Conservation (phyloP, 2,888 invertebrate genomes). For the Arctia plantaginis region DNA sequence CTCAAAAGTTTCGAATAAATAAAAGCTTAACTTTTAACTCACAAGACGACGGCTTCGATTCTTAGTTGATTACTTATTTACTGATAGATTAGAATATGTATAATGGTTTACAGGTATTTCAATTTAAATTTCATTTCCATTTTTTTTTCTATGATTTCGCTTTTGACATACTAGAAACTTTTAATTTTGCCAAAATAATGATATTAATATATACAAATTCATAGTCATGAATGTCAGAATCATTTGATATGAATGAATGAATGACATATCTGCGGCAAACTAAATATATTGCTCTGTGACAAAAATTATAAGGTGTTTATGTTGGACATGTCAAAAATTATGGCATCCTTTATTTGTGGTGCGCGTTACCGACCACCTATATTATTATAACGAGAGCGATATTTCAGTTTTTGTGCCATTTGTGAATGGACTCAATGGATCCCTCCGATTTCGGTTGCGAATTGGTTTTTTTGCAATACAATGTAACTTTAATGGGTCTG, state of each 20-base stretch:
- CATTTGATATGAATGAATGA: neutral
- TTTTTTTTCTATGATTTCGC: too few species aligned
- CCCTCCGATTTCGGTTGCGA: slow-evolving; percentile 70
- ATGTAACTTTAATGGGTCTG: slow-evolving; percentile 48
- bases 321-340: slow-evolving; percentile 78
- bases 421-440: slow-evolving; percentile 75
- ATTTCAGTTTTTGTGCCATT: slow-evolving; percentile 74
- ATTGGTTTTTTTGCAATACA: slow-evolving; percentile 62
- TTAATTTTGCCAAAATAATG: too few species aligned
- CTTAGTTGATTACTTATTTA: too few species aligned
- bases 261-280: slow-evolving; percentile 17
- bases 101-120: too few species aligned
- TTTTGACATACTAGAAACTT: too few species aligned
- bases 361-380: slow-evolving; percentile 66
- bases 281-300: slow-evolving; percentile 55
- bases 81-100: too few species aligned
- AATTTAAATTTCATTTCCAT: too few species aligned
- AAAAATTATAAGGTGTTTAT: slow-evolving; percentile 75
- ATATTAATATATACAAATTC: too few species aligned
- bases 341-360: slow-evolving; percentile 72
- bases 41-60: too few species aligned
- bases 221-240: too few species aligned
- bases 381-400: slow-evolving; percentile 70
- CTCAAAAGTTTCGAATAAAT: slow-evolving; percentile 10
- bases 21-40: too few species aligned